A percentile compares a stretch with the other conserved stretches of the same genome.
Evolutionary conservation across 2,888 invertebrate genomes (phyloP).

Genomic region (Phengaris alcon): DNA sequence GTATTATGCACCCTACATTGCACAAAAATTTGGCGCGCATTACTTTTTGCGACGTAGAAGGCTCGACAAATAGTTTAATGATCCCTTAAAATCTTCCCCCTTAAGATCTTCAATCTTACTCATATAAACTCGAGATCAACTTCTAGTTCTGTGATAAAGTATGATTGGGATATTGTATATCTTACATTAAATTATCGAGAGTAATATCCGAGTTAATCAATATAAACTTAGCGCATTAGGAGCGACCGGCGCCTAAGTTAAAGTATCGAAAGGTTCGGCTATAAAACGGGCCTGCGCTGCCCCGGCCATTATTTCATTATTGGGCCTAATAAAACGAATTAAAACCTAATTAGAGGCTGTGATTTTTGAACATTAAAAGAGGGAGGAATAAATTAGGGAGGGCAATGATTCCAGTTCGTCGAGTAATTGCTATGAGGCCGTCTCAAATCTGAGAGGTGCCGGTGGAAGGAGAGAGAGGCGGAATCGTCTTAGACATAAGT

Average conservation of each 20-base stretch:
- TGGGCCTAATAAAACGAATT: slow-evolving; percentile 76
- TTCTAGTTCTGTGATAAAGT: not conserved
- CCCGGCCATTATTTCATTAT: slow-evolving; percentile 66
- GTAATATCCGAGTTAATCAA: slow-evolving; percentile 33
- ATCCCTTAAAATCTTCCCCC: too few species aligned
- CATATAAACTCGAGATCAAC: too few species aligned
- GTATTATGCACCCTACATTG: too few species aligned
- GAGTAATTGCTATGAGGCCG: slow-evolving; percentile 64
- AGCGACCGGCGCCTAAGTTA: slow-evolving; percentile 38
- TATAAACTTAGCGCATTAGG: slow-evolving; percentile 38
- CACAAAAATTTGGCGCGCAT: too few species aligned
- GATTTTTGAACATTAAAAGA: slow-evolving; percentile 79
- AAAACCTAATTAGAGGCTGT: slow-evolving; percentile 77
- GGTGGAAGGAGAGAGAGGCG: slow-evolving; percentile 22
- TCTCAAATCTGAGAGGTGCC: slow-evolving; percentile 45
- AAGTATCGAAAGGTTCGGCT: slow-evolving; percentile 48
- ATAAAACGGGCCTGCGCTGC: slow-evolving; percentile 49
- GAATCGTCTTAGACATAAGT: too few species aligned
- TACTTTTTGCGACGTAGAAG: too few species aligned
- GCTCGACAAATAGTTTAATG: too few species aligned
- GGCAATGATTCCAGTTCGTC: slow-evolving; percentile 74
- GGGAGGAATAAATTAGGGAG: slow-evolving; percentile 77
- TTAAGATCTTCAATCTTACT: too few species aligned
- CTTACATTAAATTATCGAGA: slow-evolving; percentile 22
- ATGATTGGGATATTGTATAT: not conserved